Base-by-base conservation (phyloP, 1,140 invertebrate genomes). In the Aphaenogaster floridana region DNA sequence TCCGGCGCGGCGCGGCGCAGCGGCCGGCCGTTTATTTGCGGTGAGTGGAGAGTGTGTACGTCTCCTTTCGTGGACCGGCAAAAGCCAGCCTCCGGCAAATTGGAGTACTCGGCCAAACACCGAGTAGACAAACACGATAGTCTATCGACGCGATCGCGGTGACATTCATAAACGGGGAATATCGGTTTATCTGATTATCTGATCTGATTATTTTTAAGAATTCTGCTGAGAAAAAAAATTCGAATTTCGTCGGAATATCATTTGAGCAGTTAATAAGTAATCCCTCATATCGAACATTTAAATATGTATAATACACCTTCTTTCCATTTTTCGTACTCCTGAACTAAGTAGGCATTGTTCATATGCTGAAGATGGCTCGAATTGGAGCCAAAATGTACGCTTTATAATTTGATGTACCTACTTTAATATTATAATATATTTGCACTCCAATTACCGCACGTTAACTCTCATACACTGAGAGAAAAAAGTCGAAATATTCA, bases 11-110 rank as follows among this genome's bases (percentile, higher is more conserved):
- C 57, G 13, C 74, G 17, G 52, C 52, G 36, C n/a, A n/a, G 39
- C 4, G 61, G 50, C 17, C 77, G 66, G 1, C 76, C 36, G 86
- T 91, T 92, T 92, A 91, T 92, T 91, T 92, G 83, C 76, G 80
- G 83, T 80, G n/a, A 45, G 52, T n/a, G 34, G 59, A 28, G 68
- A 39, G 54, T 54, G 61, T 45, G n/a, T 21, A 52, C 36, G 83
- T 63, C 72, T 78, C 59, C 54, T 81, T 88, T 86, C 89, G 64
- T 85, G 28, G 15, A 11, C 52, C 42, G 21, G 42, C 54, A 45
- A 68, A 63, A 63, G 21, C 57, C 39, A 48, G 15, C n/a, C 6
- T 36, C 7, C 28, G n/a, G 9, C 13, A 39, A 81, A 81, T 71
- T 69, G 50, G 7, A 21, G 2, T 45, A 63, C 17, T 48, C n/a